A percentile compares a stretch with the other conserved stretches of the same genome.
Conservation (phyloP, 2,888 invertebrate species). For the Abrostola triplasia region DNA sequence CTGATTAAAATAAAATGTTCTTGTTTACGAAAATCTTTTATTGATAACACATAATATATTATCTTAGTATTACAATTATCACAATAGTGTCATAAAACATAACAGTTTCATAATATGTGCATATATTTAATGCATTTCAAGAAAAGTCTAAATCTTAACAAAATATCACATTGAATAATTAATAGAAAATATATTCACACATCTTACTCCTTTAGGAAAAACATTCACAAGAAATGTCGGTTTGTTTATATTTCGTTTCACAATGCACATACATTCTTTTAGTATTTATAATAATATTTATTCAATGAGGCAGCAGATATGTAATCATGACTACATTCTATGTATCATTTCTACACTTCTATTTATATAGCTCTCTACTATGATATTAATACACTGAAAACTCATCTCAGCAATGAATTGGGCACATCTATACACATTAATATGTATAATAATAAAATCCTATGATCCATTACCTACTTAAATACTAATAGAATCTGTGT, state of each 20-base stretch:
- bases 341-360: background rate
- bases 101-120: slow-evolving; percentile 35
- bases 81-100: slow-evolving; percentile 44
- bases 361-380: background rate
- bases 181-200: slow-evolving; percentile 32
- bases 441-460: background rate
- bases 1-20: slow-evolving; percentile 10
- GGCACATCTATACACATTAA: background rate
- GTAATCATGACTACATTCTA: background rate
- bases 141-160: slow-evolving; percentile 32
- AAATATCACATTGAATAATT: slow-evolving; percentile 60
- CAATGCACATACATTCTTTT: background rate
- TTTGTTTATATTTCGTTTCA: background rate
- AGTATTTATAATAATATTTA: background rate
- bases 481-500: background rate
- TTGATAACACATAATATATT: slow-evolving; percentile 38
- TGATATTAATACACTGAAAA: background rate
- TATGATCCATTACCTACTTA: slow-evolving; percentile 6
- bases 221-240: background rate
- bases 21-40: slow-evolving; percentile 26
- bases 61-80: slow-evolving; percentile 47
- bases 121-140: slow-evolving; percentile 39
- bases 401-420: background rate
- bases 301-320: background rate
- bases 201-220: background rate